Evolutionary conservation across 2,888 invertebrate genomes (phyloP).

Genomic region (Steromphala cineraria): DNA sequence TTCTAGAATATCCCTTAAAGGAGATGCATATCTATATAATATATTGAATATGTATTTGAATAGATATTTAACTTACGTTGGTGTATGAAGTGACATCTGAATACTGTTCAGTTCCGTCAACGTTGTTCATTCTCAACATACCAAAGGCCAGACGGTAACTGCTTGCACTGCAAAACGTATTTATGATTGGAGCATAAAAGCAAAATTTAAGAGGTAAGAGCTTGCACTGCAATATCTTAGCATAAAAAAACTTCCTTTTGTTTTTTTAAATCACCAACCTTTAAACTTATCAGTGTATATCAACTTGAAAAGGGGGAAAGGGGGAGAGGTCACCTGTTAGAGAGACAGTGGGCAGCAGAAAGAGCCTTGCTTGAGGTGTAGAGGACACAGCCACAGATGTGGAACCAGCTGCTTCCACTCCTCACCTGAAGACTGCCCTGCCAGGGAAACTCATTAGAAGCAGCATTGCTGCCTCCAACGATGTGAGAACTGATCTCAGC

Average conservation of each 20-base stretch:
- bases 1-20: too few relatives aligned
- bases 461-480: constrained; percentile 23
- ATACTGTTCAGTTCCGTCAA: constrained; percentile 12
- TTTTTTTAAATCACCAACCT: too few relatives aligned
- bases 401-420: constrained; percentile 19
- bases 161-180: constrained; percentile 1
- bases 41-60: too few relatives aligned
- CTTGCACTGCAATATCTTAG: too few relatives aligned
- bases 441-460: constrained; percentile 23
- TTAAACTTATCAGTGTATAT: too few relatives aligned
- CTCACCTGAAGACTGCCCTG: constrained; percentile 22
- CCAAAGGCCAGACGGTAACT: constrained; percentile 6
- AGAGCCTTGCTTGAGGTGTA: constrained; percentile 23
- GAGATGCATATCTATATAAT: too few relatives aligned
- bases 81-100: background rate
- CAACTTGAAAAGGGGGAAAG: too few relatives aligned
- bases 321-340: background rate
- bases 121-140: background rate
- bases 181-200: too few relatives aligned
- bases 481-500: background rate
- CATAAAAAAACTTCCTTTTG: too few relatives aligned
- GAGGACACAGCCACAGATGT: constrained; percentile 36
- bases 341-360: constrained; percentile 36
- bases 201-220: too few relatives aligned
- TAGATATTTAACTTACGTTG: background rate